Conservation (phyloP, 2,113 vertebrate genomes). For the Pantherophis guttatus region DNA sequence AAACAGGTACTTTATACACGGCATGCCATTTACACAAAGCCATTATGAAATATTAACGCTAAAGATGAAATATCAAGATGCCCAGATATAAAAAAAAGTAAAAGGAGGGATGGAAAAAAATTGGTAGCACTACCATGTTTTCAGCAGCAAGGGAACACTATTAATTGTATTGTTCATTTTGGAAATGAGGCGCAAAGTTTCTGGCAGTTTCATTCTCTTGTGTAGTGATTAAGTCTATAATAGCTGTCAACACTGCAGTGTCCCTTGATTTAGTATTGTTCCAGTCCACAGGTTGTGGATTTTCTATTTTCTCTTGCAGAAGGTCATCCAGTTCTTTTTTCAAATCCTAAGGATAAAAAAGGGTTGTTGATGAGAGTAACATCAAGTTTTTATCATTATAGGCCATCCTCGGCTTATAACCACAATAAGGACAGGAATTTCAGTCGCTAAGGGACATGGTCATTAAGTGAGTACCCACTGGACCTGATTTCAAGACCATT, state of each 20-base stretch:
- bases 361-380: background rate
- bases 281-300: conserved; percentile 92
- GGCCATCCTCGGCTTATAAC: background rate
- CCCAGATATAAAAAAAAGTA: conserved; percentile 29
- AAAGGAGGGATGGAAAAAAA: conserved; percentile 3
- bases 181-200: conserved; percentile 68
- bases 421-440: background rate
- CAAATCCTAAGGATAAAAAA: conserved; percentile 74
- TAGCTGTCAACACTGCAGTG: conserved; percentile 91
- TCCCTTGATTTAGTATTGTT: conserved; percentile 80
- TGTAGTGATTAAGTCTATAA: conserved; percentile 94
- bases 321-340: conserved; percentile 86
- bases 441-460: background rate
- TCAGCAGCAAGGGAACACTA: background rate
- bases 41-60: conserved; percentile 20
- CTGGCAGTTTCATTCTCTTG: conserved; percentile 77
- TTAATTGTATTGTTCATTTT: conserved; percentile 72
- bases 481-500: background rate
- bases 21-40: conserved; percentile 58
- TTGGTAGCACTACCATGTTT: background rate
- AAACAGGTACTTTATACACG: conserved; percentile 41
- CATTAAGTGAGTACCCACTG: background rate
- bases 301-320: conserved; percentile 90
- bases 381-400: background rate
- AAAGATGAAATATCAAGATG: conserved; percentile 26